Evolutionary conservation across 2,888 invertebrate genomes (phyloP).

Genomic region (Physocephala rufipes): DNA sequence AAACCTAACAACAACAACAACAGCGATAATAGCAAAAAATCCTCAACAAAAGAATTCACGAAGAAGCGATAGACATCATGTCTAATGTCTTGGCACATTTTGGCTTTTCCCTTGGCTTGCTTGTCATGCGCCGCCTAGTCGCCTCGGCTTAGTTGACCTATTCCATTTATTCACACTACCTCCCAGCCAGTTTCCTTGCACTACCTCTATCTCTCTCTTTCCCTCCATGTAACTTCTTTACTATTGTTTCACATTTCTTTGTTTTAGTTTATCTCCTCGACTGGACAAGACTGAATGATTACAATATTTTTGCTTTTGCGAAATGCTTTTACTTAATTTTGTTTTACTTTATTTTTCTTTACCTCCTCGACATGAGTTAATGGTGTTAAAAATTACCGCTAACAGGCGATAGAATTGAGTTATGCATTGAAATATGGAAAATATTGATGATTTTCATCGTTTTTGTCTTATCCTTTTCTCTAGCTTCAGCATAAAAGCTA

Average conservation of each 20-base stretch:
- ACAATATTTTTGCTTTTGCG: no score
- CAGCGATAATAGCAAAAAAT: neutral
- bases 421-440: slow-evolving; percentile 15
- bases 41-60: no score
- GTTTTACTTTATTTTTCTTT: no score
- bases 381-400: slow-evolving; percentile 3
- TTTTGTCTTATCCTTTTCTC: neutral
- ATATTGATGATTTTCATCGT: slow-evolving; percentile 33
- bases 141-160: neutral
- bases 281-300: no score
- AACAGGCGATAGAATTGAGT: slow-evolving; percentile 22
- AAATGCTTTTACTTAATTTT: no score
- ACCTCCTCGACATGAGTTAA: neutral
- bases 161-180: neutral
- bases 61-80: neutral
- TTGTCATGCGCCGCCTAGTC: neutral
- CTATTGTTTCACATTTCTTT: no score
- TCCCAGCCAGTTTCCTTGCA: neutral
- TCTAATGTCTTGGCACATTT: slow-evolving; percentile 12
- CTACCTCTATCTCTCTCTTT: no score
- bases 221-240: no score
- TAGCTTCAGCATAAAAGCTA: no score
- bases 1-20: slow-evolving; percentile 1
- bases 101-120: neutral
- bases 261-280: no score